Evolutionary conservation across 1,140 invertebrate genomes (phyloP), one percentile per base, ranked within the genome.

Genomic region (Drosophila quadrilineata): DNA sequence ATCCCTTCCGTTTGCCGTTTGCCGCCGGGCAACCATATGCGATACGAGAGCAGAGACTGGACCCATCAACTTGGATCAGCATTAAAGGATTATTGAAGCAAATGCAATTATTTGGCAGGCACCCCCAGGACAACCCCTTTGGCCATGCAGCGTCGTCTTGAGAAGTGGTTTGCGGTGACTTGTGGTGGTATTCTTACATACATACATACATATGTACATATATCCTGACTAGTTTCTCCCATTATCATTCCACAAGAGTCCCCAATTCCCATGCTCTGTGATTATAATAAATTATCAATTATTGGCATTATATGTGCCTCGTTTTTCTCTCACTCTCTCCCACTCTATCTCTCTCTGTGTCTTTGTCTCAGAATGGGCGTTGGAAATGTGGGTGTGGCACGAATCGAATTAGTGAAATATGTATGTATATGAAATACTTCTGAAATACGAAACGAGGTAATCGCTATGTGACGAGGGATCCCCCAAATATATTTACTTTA

Each of bases 11-110:
- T 10, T 3, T 17, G 21, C 52, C 29, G n/a, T 14, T 29, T 9
- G 60, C 64, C 72, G 29, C 33, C 29, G 68, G 68, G 72, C 72
- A 49, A 75, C 35, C 67, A 79, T 62, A 70, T 70, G 60, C 60
- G 54, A 22, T 14, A 49, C 10, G 2, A 19, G 17, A 31, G 49
- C 26, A 26, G 38, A 52, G 63, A 38, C 50, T 28, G 43, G 41
- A 35, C 33, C 74, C 85, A 77, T 88, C 85, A 82, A 74, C 70
- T 88, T 71, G 75, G 86, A 88, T 88, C 73, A 82, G 85, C 86
- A 86, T 88, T 88, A 88, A 88, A 88, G 86, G 86, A 88, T 88
- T 88, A 88, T 71, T 82, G 72, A 64, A 75, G 76, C 86, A 88
- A 88, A 88, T 88, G 86, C 86, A 88, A 88, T 88, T 88, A 88